Base-by-base conservation (phyloP, 2,888 invertebrate genomes). In the Flexamia atlantica region DNA sequence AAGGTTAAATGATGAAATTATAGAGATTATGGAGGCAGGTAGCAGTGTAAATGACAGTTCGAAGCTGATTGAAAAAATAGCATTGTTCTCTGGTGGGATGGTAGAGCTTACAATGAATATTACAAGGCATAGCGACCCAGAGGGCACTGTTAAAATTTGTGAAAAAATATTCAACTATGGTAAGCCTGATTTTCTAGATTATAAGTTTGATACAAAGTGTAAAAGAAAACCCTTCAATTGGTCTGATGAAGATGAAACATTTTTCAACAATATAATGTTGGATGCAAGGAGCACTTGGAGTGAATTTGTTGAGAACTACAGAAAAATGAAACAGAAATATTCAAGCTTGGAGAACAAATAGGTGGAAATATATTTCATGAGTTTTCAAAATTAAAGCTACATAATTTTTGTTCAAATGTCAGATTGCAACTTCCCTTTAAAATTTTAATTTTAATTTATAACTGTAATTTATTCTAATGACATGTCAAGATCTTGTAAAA, bases 191-290 rank as follows among this genome's bases (percentile, higher is more conserved):
- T 76, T 76, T 28, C 42, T 76, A 46, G 76, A 76, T 28, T 20
- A 46, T 46, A 46, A 76, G 23, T 25, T 46, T 46, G 76, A 76
- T 23, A 7, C n/a, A 12, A 46, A 23, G 17, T 17, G 20, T 4
- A 76, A 46, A 46, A 76, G 50, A 46, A 28, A 10, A 46, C 1
- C 10, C 17, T 76, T 76, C 36, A 1, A 50, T 17, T 76, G 76
- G 76, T 40, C 36, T 46, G 76, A 76, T 40, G 76, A 76, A 28
- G 76, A 76, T 50, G 46, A 76, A 28, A 28, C n/a, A 76, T 76
- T 76, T 76, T 76, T 50, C 50, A 50, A 46, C 3, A 76, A 76
- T 28, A 76, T 76, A n/a, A 46, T 36, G 28, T 4, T 42, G 42
- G 76, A 76, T 50, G 76, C 76, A 28, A 42, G n/a, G 25, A 76